Conservation (phyloP, 1,140 invertebrate genomes). For the Aricia agestis region DNA sequence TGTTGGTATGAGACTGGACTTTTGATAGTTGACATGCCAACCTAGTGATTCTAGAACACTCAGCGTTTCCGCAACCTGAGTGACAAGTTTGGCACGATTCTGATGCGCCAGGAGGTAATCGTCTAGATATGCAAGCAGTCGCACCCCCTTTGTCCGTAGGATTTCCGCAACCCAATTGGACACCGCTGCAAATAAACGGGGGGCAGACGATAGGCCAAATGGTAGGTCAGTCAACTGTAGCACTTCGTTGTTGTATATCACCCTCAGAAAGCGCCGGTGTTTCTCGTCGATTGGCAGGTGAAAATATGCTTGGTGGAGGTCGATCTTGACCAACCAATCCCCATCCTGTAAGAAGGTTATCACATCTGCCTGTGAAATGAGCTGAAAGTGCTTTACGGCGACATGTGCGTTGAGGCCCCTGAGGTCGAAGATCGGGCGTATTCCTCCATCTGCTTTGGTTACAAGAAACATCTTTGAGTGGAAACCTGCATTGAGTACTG, state of each 20-base stretch:
- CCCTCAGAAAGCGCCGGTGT: constrained; percentile 27
- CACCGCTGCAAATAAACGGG: constrained; percentile 30
- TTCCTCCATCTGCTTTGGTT: constrained; percentile 20
- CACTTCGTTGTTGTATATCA: constrained; percentile 29
- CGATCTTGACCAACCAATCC: constrained; percentile 36
- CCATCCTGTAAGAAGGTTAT: constrained; percentile 27
- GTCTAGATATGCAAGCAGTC: constrained; percentile 40
- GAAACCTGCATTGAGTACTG: constrained; percentile 3
- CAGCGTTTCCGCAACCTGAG: constrained; percentile 23
- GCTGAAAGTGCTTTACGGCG: constrained; percentile 21
- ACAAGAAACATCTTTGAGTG: constrained; percentile 21
- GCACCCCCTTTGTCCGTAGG: constrained; percentile 28
- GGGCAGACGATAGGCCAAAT: constrained; percentile 33
- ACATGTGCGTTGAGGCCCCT: constrained; percentile 22
- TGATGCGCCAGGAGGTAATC: constrained; percentile 33
- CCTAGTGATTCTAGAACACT: constrained; percentile 31
- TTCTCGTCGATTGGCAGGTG: constrained; percentile 36
- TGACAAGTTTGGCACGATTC: not conserved
- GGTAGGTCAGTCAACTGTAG: constrained; percentile 31
- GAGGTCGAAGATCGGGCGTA: constrained; percentile 24
- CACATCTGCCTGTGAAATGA: constrained; percentile 25
- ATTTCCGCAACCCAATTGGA: constrained; percentile 36
- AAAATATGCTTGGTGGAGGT: constrained; percentile 54
- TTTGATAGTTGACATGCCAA: constrained; percentile 39
- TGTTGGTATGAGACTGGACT: constrained; percentile 20